These are phyloP conservation scores for Hassar affinis DNA, from an alignment of 2,113 vertebrate genomes.

Conservation along the genomic window DNA sequence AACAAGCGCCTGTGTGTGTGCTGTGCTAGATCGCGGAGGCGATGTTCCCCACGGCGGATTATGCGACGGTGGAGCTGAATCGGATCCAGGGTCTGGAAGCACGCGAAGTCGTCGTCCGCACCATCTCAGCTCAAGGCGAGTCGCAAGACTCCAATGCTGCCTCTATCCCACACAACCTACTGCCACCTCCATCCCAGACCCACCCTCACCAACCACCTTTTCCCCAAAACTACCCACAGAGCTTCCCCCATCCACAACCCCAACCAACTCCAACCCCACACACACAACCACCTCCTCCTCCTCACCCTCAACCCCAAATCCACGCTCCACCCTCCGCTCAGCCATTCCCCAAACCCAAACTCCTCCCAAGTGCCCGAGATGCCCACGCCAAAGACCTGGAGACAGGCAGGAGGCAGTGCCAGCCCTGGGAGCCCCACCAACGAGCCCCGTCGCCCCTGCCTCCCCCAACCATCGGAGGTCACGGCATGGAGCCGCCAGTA, in stretches of 20 bases:
- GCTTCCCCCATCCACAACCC: slow-evolving; percentile 24
- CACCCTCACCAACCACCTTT: slow-evolving; percentile 55
- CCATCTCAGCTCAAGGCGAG: slow-evolving; percentile 91
- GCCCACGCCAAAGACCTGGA: slow-evolving; percentile 92
- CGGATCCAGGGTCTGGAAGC: slow-evolving; percentile 86
- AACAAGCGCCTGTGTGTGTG: too few relatives aligned
- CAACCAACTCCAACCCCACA: slow-evolving; percentile 39
- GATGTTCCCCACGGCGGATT: slow-evolving; percentile 82
- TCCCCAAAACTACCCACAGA: slow-evolving; percentile 45
- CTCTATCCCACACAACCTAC: slow-evolving; percentile 81
- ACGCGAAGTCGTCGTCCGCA: slow-evolving; percentile 84
- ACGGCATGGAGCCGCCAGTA: slow-evolving; percentile 81
- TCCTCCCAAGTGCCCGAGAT: slow-evolving; percentile 87
- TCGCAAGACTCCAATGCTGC: slow-evolving; percentile 84
- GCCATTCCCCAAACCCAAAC: slow-evolving; percentile 78
- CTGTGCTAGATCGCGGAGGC: slow-evolving; percentile 85
- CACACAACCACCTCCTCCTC: slow-evolving; percentile 36
- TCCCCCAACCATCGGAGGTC: slow-evolving; percentile 69
- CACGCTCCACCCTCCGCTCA: slow-evolving; percentile 59
- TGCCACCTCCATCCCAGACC: slow-evolving; percentile 69
- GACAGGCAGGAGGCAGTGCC: slow-evolving; percentile 68
- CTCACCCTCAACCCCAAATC: slow-evolving; percentile 33
- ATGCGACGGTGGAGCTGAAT: slow-evolving; percentile 79
- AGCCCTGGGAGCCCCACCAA: slow-evolving; percentile 81
- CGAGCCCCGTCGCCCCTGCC: slow-evolving; percentile 71